These are phyloP conservation scores for Epizoanthus illoricatus DNA, from an alignment of 92 coral and sea anemone species.

Conservation along the genomic window DNA sequence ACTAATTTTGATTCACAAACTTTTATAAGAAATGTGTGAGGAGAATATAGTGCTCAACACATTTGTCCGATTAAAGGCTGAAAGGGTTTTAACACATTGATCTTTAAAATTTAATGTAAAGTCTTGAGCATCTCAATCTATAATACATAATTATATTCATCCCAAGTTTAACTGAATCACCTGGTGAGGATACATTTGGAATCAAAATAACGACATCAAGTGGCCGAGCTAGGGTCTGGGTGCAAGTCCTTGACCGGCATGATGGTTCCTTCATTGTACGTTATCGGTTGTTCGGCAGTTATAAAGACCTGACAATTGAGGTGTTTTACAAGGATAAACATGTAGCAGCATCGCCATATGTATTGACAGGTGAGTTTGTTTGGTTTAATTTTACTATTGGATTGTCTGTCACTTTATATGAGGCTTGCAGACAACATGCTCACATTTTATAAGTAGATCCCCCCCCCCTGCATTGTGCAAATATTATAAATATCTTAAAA, in stretches of 20 bases:
- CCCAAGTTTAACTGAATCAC: conserved; percentile 81
- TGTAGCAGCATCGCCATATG: conserved; percentile 90
- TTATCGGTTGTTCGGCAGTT: conserved; percentile 82
- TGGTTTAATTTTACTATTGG: too few relatives aligned
- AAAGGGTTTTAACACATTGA: too few relatives aligned
- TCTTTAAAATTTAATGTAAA: too few relatives aligned
- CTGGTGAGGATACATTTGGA: conserved; percentile 90
- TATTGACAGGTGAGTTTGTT: conserved; percentile 63
- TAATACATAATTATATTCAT: background rate
- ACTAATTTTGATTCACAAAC: too few relatives aligned
- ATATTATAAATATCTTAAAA: too few relatives aligned
- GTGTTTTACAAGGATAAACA: conserved; percentile 71
- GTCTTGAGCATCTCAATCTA: background rate
- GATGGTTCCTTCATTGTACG: conserved; percentile 98
- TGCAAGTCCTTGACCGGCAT: conserved; percentile 84
- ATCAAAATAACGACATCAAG: conserved; percentile 59
- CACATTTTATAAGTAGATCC: too few relatives aligned
- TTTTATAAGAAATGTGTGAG: too few relatives aligned
- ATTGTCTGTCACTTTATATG: too few relatives aligned
- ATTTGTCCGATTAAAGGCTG: too few relatives aligned
- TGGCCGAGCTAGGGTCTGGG: conserved; percentile 89
- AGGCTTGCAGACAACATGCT: too few relatives aligned
- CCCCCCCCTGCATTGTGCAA: too few relatives aligned
- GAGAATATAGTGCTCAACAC: too few relatives aligned
- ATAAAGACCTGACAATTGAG: conserved; percentile 74